Evolutionary conservation across 2,113 vertebrate genomes (phyloP).

Genomic region (Xiphophorus maculatus): DNA sequence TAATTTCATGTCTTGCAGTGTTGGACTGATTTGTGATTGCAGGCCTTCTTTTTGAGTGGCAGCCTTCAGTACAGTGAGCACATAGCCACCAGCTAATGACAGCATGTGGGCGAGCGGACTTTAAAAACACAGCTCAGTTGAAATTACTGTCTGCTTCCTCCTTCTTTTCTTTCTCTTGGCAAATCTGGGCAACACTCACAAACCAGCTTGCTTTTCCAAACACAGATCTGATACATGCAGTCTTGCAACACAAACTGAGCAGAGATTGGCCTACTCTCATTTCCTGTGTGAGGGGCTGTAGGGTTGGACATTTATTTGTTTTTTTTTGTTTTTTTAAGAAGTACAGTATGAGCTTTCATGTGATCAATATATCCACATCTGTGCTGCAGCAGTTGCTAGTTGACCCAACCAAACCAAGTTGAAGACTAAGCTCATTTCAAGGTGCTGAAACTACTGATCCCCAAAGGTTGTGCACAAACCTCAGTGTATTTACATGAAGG

Average conservation of each 20-base stretch:
- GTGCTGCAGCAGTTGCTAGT: too few species aligned
- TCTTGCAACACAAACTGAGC: background rate
- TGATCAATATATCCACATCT: too few species aligned
- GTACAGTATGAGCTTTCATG: too few species aligned
- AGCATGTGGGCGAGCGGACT: background rate
- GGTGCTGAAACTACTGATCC: too few species aligned
- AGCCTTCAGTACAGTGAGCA: background rate
- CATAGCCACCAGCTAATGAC: slow-evolving; percentile 1
- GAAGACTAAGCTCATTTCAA: too few species aligned
- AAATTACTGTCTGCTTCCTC: background rate
- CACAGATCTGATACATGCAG: background rate
- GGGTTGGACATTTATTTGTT: too few species aligned
- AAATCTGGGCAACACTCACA: background rate
- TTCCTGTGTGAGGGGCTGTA: background rate
- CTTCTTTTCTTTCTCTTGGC: background rate
- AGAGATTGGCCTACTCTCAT: background rate
- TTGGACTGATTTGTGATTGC: background rate
- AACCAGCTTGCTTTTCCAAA: background rate
- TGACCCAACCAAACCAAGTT: too few species aligned
- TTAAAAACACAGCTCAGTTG: background rate
- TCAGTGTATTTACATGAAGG: too few species aligned
- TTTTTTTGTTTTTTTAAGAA: too few species aligned
- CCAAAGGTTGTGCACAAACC: too few species aligned
- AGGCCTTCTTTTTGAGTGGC: background rate
- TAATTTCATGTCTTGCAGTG: background rate